Base-by-base conservation (phyloP, 1,140 invertebrate genomes). In the Trichonephila clavipes region DNA sequence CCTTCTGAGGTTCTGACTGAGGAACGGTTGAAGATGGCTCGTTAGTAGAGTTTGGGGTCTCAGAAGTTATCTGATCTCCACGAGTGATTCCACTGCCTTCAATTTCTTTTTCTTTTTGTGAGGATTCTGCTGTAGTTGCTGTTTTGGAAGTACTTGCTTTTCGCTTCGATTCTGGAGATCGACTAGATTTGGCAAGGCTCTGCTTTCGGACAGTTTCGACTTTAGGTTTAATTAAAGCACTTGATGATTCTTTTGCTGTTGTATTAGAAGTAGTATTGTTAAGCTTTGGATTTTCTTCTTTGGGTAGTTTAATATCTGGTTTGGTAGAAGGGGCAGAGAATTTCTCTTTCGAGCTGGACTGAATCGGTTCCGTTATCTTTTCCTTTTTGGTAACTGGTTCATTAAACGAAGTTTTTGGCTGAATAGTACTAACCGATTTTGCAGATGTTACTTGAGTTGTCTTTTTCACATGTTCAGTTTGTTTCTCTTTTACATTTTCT, bases 31-130 rank as follows among this genome's bases (percentile, higher is more conserved):
- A 66, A 8, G 44, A 51, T 5, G 44, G 44, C 44, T 51, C 44
- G 8, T 51, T 51, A 5, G 44, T 1, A 51, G 44, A 5, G 8
- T 51, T 51, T 8, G 44, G 44, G n/a, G 24, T 58, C 58, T 94
- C 92, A 0, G 72, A 89, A 7, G 92, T 89, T 69, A 90, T 85
- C 66, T 94, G 94, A 89, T 94, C 94, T 19, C 94, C 94, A 2
- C 94, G 69, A 19, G 94, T 94, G 16, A 94, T 85, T 28, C 94
- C 94, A 58, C 87, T 93, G 83, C 89, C 94, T 87, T 94, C 94
- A 21, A 90, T 66, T 44, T 82, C 77, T 40, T 82, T 40, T 64
- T 88, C 59, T 87, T 87, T 64, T 61, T 62, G 61, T n/a, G 85
- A 28, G 4, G 85, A 62, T 87, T 24, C 6, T 18, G 18, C 58